Conservation (phyloP, 2,113 vertebrate species). For the Regulus satrapa region DNA sequence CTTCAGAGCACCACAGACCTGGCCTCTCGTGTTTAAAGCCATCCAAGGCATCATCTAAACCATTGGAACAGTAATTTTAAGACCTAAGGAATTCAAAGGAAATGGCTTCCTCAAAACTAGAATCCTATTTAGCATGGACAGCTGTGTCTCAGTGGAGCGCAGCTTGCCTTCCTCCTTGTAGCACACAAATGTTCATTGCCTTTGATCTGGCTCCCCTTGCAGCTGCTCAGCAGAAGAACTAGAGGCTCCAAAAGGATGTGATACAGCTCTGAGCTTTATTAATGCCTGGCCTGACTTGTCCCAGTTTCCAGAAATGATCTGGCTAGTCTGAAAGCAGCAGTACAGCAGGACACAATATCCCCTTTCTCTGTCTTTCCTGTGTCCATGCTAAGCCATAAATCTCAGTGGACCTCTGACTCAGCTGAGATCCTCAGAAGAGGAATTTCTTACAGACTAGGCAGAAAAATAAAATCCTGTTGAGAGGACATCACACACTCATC, state of each 20-base stretch:
- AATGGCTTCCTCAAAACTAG: neutral
- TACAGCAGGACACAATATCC: neutral
- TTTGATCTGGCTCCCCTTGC: conserved; percentile 10
- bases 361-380: neutral
- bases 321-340: neutral
- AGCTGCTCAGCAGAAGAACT: neutral
- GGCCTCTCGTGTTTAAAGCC: neutral
- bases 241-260: neutral
- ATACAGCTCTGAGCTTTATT: conserved; percentile 14
- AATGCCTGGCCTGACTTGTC: neutral
- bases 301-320: conserved; percentile 5
- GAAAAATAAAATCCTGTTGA: neutral
- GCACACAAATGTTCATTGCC: neutral
- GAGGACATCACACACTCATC: neutral
- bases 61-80: neutral
- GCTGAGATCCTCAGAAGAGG: neutral
- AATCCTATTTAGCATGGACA: neutral
- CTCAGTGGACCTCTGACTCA: neutral
- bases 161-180: neutral
- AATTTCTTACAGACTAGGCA: neutral
- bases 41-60: neutral
- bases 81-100: neutral
- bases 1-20: neutral
- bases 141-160: neutral
- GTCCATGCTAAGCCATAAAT: neutral